phyloP scores from a whole-genome alignment of 2,888 invertebrate species.

The Scaptomyza flava region DNA sequence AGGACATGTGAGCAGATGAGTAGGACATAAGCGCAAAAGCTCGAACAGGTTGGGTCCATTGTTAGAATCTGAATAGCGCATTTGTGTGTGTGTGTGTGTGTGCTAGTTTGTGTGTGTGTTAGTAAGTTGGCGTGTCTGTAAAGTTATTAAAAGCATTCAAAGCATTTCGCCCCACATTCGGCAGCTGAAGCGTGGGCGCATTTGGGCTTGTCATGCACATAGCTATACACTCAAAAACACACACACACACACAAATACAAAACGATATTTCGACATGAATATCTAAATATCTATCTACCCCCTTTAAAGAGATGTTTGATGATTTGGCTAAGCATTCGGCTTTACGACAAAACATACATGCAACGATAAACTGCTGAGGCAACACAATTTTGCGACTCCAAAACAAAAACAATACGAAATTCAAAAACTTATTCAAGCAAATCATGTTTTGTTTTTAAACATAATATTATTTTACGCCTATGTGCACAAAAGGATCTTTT shows the following conservation, averaged over 20 bases:
- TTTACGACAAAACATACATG: conserved; percentile 12
- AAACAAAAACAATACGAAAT: conserved; percentile 2
- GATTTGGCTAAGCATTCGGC: conserved; percentile 19
- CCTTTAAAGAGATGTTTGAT: conserved; percentile 18
- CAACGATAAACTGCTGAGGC: conserved; percentile 36
- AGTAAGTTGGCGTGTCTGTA: conserved; percentile 42
- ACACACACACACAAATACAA: conserved; percentile 5
- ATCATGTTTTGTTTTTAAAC: conserved; percentile 6
- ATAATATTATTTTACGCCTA: conserved; percentile 9
- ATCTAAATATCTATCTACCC: neutral
- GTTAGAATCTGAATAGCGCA: conserved; percentile 1
- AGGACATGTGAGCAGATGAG: conserved; percentile 19
- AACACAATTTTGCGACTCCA: conserved; percentile 26
- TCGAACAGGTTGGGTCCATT: conserved; percentile 21
- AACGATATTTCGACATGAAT: conserved; percentile 31
- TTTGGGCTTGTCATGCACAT: conserved; percentile 64
- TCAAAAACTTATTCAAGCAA: conserved; percentile 22
- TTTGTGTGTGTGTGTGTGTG: conserved; percentile 31
- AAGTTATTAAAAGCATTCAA: conserved; percentile 79
- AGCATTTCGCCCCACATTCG: conserved; percentile 51
- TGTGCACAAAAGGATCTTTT: neutral
- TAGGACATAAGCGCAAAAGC: conserved; percentile 12
- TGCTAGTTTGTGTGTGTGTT: conserved; percentile 36
- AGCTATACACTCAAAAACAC: conserved; percentile 9
- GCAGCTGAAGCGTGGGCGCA: conserved; percentile 12